Evolutionary conservation across 2,797 vertebrate genomes (phyloP), one percentile per base, ranked within the genome.

Genomic region (Remorina albescens): DNA sequence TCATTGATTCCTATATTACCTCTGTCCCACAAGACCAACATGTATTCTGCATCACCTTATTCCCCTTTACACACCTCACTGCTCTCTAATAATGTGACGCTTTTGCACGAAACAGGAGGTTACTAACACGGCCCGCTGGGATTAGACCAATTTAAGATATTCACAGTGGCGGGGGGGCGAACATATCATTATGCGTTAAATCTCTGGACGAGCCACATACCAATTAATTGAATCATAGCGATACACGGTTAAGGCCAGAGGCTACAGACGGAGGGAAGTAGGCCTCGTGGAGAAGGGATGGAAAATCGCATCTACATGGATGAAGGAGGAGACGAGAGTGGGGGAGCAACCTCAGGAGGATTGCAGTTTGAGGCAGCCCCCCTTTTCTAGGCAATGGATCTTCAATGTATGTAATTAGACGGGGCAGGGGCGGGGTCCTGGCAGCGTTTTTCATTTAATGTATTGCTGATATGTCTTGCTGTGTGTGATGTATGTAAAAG

Each of bases 161-260:
- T 84, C 72, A 63, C 69, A 60, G 69, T 59, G 81, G 76, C 57
- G 32, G 68, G 32, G 68, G n/a, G 72, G 88, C 85, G 76, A 87
- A 85, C 83, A 46, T 84, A 90, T 92, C 86, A 86, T 89, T 90
- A 88, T 78, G 74, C 67, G 65, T 73, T 78, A 90, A 92, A 89
- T 89, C 91, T 93, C 87, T 51, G 80, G 88, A 90, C 63, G 79
- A 78, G 87, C 81, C 85, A 74, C 85, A 68, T 61, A 64, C 92
- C 94, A 94, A 94, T 94, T 93, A 94, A 94, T 93, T 91, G 86
- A 91, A 92, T 89, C 87, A 88, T 83, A 87, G 90, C 82, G 42
- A 83, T 91, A 88, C 87, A 86, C 61, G 67, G 72, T 71, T 71
- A 83, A 67, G 69, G 85, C 89, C 76, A 81, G 80, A 57, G 90